phyloP scores from a whole-genome alignment of 2,888 invertebrate species.

The Stenichneumon culpator region DNA sequence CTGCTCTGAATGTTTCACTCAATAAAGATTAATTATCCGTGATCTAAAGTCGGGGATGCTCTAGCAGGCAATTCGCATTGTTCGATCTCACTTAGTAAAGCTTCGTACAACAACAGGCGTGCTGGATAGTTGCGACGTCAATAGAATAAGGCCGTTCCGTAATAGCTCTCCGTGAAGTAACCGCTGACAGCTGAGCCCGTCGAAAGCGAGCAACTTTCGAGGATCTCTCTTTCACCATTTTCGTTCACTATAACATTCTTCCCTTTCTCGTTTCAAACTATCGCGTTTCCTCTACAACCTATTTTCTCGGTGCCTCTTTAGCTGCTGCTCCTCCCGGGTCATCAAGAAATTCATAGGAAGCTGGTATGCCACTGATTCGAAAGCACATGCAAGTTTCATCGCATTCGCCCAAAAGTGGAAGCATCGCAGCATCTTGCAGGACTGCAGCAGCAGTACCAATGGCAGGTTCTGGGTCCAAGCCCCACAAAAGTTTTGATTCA shows the following conservation, averaged over 20 bases:
- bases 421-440: conserved; percentile 68
- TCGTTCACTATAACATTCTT: conserved; percentile 19
- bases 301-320: conserved; percentile 27
- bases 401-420: conserved; percentile 46
- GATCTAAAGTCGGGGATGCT: not conserved
- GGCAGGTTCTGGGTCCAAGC: conserved; percentile 58
- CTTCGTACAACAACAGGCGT: conserved; percentile 14
- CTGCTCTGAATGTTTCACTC: not conserved
- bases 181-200: conserved; percentile 62
- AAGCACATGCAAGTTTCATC: conserved; percentile 61
- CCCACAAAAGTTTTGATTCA: conserved; percentile 74
- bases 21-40: not conserved
- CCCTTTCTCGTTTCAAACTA: conserved; percentile 51
- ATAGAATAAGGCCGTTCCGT: conserved; percentile 43
- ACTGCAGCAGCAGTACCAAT: conserved; percentile 35
- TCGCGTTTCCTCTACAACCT: conserved; percentile 31
- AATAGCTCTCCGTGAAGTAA: conserved; percentile 55
- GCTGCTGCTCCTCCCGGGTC: conserved; percentile 39
- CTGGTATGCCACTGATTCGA: conserved; percentile 58
- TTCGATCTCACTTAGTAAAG: not conserved
- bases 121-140: conserved; percentile 27
- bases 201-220: conserved; percentile 45
- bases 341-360: conserved; percentile 64
- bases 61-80: not conserved
- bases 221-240: conserved; percentile 44